A percentile compares a stretch with the other conserved stretches of the same genome.
Conservation (phyloP, 1,140 invertebrate genomes). For the Ptiloglossa arizonensis region DNA sequence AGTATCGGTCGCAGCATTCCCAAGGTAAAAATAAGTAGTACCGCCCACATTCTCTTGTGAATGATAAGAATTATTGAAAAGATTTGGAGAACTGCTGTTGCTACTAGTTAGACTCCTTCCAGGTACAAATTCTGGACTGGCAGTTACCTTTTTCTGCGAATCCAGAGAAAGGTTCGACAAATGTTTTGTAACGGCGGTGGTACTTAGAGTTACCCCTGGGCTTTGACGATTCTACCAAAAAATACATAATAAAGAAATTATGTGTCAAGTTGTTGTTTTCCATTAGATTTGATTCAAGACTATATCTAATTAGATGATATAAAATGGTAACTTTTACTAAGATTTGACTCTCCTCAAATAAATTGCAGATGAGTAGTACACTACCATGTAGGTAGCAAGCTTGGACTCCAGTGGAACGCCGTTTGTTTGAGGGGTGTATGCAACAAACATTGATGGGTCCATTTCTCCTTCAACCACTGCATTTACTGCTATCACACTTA, state of each 20-base stretch:
- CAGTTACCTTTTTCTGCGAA: conserved; percentile 80
- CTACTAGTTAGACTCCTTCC: conserved; percentile 73
- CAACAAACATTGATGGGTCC: conserved; percentile 80
- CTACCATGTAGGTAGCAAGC: conserved; percentile 92
- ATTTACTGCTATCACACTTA: conserved; percentile 73
- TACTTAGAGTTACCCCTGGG: conserved; percentile 79
- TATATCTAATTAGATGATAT: conserved; percentile 18
- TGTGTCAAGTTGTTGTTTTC: neutral
- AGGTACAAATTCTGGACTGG: conserved; percentile 80
- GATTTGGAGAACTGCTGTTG: conserved; percentile 77
- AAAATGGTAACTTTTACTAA: conserved; percentile 10
- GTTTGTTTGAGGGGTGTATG: conserved; percentile 83
- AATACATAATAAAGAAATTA: conserved; percentile 23
- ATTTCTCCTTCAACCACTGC: conserved; percentile 77
- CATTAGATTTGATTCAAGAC: neutral
- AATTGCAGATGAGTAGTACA: conserved; percentile 13
- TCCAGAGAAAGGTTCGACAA: conserved; percentile 84
- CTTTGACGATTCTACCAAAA: conserved; percentile 83
- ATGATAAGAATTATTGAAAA: conserved; percentile 79
- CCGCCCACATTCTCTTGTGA: conserved; percentile 94
- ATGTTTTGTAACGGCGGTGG: conserved; percentile 82
- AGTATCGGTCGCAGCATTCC: conserved; percentile 78
- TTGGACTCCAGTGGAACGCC: conserved; percentile 92
- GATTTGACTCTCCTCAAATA: conserved; percentile 19
- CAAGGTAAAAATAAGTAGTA: conserved; percentile 94